Evolutionary conservation across 2,797 vertebrate species (phyloP).

Genomic region (Malurus leucopterus): DNA sequence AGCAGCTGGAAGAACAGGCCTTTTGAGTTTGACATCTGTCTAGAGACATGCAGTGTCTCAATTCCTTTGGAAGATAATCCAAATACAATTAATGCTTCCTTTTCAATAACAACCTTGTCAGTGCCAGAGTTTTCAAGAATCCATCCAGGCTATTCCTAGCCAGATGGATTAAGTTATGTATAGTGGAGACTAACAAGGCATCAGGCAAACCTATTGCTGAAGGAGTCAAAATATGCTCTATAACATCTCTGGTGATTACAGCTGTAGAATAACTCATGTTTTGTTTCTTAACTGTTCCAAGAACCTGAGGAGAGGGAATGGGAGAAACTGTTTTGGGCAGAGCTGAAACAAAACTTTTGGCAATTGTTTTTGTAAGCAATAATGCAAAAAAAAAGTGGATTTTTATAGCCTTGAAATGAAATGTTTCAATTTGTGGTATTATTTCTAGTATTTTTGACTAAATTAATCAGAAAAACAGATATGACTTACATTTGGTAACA

Average conservation of each 20-base stretch:
- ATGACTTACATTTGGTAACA: not conserved
- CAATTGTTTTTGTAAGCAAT: not conserved
- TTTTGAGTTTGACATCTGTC: not conserved
- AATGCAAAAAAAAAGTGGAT: constrained; percentile 1
- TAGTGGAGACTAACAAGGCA: not conserved
- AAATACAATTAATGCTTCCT: constrained; percentile 47
- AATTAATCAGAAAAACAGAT: not conserved
- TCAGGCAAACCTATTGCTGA: constrained; percentile 26
- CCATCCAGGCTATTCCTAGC: constrained; percentile 1
- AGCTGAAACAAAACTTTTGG: constrained; percentile 36
- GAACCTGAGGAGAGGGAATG: constrained; percentile 8
- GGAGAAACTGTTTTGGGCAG: constrained; percentile 39
- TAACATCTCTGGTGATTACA: constrained; percentile 50
- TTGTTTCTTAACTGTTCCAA: constrained; percentile 45
- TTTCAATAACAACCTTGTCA: constrained; percentile 24
- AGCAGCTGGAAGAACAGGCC: not conserved
- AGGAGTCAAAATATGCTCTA: constrained; percentile 27
- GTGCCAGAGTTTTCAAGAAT: constrained; percentile 37
- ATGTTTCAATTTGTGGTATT: not conserved
- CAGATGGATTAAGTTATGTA: constrained; percentile 47
- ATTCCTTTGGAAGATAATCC: constrained; percentile 28
- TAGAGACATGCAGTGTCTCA: constrained; percentile 20
- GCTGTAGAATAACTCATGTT: constrained; percentile 38
- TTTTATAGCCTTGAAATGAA: not conserved
- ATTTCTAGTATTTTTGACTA: not conserved